Percentiles rank a stretch among this genome's conserved stretches.
phyloP scores from a whole-genome alignment of 2,113 vertebrate genomes.

The Emydocephalus ijimae region DNA sequence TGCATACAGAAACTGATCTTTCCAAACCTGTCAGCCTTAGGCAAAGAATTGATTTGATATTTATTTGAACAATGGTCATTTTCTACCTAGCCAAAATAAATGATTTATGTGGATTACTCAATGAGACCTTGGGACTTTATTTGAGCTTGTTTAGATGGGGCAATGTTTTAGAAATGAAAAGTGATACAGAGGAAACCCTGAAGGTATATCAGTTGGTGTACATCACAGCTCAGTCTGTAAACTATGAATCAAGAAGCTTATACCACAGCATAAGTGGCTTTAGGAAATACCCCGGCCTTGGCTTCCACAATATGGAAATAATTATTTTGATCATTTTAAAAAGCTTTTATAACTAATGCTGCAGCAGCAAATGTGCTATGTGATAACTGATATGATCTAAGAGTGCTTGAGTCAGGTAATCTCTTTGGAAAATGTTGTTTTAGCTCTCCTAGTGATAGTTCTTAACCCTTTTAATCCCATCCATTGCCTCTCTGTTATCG shows the following conservation, averaged over 20 bases:
- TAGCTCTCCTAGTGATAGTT: background rate
- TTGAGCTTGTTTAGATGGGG: background rate
- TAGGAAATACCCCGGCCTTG: background rate
- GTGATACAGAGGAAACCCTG: background rate
- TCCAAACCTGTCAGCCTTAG: background rate
- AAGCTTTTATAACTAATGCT: background rate
- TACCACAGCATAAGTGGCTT: background rate
- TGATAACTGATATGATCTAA: background rate
- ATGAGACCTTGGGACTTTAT: background rate
- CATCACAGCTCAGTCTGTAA: background rate
- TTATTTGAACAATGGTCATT: slow-evolving; percentile 3
- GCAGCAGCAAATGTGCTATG: background rate
- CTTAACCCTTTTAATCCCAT: background rate
- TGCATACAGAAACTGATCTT: slow-evolving; percentile 2
- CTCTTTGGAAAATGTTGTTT: background rate
- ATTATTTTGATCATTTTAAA: background rate
- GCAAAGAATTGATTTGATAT: background rate
- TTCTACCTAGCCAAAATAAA: slow-evolving; percentile 12
- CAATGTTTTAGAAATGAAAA: background rate
- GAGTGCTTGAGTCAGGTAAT: background rate
- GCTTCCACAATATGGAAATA: background rate
- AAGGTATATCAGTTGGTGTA: background rate
- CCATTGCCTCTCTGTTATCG: background rate
- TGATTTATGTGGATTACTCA: slow-evolving; percentile 10
- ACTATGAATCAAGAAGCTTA: background rate